Evolutionary conservation across 2,797 vertebrate genomes (phyloP).

Genomic region (Salarias fasciatus): DNA sequence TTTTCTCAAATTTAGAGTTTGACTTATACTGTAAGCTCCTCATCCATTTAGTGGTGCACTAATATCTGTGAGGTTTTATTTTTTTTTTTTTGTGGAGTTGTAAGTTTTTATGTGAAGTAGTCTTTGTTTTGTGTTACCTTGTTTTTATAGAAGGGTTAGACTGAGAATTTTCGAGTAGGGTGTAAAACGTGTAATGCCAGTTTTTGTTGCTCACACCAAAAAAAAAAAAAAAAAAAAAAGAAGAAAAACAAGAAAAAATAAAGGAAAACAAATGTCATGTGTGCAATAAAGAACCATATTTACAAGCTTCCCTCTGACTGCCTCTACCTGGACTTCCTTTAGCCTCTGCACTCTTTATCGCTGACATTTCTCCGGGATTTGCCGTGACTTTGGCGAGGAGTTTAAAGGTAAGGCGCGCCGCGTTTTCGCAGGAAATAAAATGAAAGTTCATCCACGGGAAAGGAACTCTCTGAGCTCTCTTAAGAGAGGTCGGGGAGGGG

Average conservation of each 20-base stretch:
- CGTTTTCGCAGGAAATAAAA: slow-evolving; percentile 24
- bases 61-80: slow-evolving; percentile 66
- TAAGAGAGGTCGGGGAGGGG: slow-evolving; percentile 38
- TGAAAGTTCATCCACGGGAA: slow-evolving; percentile 22
- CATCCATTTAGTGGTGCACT: slow-evolving; percentile 74
- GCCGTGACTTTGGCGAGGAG: slow-evolving; percentile 19
- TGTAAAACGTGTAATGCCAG: slow-evolving; percentile 75
- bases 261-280: slow-evolving; percentile 72
- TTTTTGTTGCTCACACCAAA: slow-evolving; percentile 81
- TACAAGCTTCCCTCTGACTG: slow-evolving; percentile 73
- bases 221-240: slow-evolving; percentile 38
- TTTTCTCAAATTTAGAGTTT: slow-evolving; percentile 56
- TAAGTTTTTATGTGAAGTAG: slow-evolving; percentile 77
- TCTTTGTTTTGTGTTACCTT: slow-evolving; percentile 69
- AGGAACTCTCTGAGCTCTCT: slow-evolving; percentile 11
- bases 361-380: slow-evolving; percentile 50
- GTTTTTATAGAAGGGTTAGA: slow-evolving; percentile 68
- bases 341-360: slow-evolving; percentile 40
- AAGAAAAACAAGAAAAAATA: slow-evolving; percentile 11
- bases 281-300: slow-evolving; percentile 85
- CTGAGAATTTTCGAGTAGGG: slow-evolving; percentile 62
- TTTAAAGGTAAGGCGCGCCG: slow-evolving; percentile 58
- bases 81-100: slow-evolving; percentile 64
- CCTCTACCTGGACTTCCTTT: slow-evolving; percentile 72
- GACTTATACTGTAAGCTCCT: slow-evolving; percentile 65